Base-by-base conservation (phyloP, 2,888 invertebrate species). In the Lasius platythorax region DNA sequence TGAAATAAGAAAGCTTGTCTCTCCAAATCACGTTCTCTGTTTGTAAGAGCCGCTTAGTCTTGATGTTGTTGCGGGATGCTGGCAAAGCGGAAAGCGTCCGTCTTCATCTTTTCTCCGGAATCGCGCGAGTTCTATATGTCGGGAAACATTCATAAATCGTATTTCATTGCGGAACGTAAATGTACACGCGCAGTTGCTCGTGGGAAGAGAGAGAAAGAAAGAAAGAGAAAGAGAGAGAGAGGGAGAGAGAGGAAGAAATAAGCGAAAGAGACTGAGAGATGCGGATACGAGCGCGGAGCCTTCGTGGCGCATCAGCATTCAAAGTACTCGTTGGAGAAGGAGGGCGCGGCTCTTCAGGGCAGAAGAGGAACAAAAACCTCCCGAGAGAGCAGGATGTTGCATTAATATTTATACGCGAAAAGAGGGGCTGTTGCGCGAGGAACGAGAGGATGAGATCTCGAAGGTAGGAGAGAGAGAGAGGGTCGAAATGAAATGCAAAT, bases 401-500 rank as follows among this genome's bases (percentile, higher is more conserved):
- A 95, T 95, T 95, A 95, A 95, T 95, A 95, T 95, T 95, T 95
- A 95, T 95, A 95, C 93, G 94, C 87, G 92, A 93, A 92, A 89
- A 91, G 92, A 92, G 93, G 88, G 91, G 89, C 88, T 89, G 89
- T 87, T 86, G 86, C 87, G 91, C 85, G 90, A 91, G 88, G 89
- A 76, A 87, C 75, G 86, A 82, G 74, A 79, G 88, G 85, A 67
- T 73, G 86, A 70, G 73, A 68, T 61, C n/a, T 2, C 61, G 83
- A 50, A 56, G 73, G 83, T 68, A 76, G 79, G 84, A 76, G 89
- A 87, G 85, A 87, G 85, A 87, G 85, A 63, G 82, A 82, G 50
- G 93, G 92, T 90, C 90, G 93, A 93, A 94, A 95, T 95, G 94
- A 95, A 95, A 95, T 95, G 95, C 95, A 95, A 95, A 95, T 95